A percentile compares a stretch with the other conserved stretches of the same genome.
phyloP scores from a whole-genome alignment of 37 sponge, comb jelly and placozoan species.

The Dysidea cf. avara region DNA sequence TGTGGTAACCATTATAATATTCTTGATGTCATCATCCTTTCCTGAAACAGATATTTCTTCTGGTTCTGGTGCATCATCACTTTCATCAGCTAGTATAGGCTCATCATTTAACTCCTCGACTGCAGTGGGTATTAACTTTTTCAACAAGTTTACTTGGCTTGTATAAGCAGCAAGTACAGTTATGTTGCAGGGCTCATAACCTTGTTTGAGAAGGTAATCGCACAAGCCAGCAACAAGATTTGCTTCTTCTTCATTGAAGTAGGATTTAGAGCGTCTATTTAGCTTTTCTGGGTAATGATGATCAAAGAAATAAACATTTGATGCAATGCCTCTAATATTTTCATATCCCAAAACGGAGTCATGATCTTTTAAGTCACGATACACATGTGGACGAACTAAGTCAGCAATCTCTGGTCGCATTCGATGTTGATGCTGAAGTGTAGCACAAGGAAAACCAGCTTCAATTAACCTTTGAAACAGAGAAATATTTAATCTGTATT shows the following conservation, averaged over 20 bases:
- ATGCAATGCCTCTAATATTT: constrained; percentile 60
- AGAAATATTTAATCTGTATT: constrained; percentile 87
- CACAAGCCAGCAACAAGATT: constrained; percentile 62
- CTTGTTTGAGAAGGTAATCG: constrained; percentile 76
- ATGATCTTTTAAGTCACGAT: constrained; percentile 39
- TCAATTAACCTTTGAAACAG: too few relatives aligned
- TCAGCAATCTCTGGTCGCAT: constrained; percentile 89
- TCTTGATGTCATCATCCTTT: constrained; percentile 31
- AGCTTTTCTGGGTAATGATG: constrained; percentile 53
- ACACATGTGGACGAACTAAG: constrained; percentile 75
- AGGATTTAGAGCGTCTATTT: constrained; percentile 21
- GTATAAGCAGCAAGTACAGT: constrained; percentile 84
- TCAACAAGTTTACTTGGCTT: too few relatives aligned
- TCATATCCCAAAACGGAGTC: constrained; percentile 42
- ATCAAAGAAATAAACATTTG: constrained; percentile 65
- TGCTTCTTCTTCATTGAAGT: constrained; percentile 75
- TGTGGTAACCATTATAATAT: constrained; percentile 73
- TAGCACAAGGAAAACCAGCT: constrained; percentile 36
- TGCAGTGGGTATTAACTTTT: too few relatives aligned
- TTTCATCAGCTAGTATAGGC: constrained; percentile 80
- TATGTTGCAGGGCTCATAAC: constrained; percentile 55
- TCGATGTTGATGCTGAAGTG: constrained; percentile 72
- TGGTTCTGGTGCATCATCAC: constrained; percentile 40
- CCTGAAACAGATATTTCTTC: constrained; percentile 28
- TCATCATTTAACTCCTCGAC: too few relatives aligned